A percentile compares a stretch with the other conserved stretches of the same genome.
phyloP scores from a whole-genome alignment of 2,888 invertebrate genomes.

The Leucoma salicis region DNA sequence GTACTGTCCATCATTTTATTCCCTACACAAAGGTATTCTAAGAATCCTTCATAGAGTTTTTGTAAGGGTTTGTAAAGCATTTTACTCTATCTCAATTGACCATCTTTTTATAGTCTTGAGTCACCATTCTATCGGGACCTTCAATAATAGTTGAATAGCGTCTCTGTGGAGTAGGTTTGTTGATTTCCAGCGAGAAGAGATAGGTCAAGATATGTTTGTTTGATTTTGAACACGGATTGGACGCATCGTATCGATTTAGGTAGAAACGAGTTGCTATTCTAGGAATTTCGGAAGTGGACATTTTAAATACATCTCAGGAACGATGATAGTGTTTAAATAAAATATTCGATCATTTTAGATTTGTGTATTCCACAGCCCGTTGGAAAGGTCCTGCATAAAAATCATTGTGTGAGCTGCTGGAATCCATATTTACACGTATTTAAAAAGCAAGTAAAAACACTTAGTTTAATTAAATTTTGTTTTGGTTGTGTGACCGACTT shows the following conservation, averaged over 20 bases:
- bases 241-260: slow-evolving; percentile 57
- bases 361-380: no score
- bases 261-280: slow-evolving; percentile 51
- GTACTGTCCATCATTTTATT: slow-evolving; percentile 17
- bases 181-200: slow-evolving; percentile 1
- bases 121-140: slow-evolving; percentile 34
- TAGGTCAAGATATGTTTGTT: slow-evolving; percentile 29
- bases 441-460: no score
- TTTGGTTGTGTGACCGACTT: no score
- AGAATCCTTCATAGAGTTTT: slow-evolving; percentile 32
- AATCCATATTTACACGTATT: no score
- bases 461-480: no score
- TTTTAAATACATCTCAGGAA: slow-evolving; percentile 14
- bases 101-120: slow-evolving; percentile 36
- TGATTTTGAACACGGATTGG: slow-evolving; percentile 39
- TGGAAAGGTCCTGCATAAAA: no score
- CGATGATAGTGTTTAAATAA: slow-evolving; percentile 3
- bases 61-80: slow-evolving; percentile 50
- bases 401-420: no score
- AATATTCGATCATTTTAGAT: not conserved
- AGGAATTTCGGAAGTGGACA: slow-evolving; percentile 54
- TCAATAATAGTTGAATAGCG: slow-evolving; percentile 17
- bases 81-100: slow-evolving; percentile 46
- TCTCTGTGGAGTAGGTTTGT: slow-evolving; percentile 1
- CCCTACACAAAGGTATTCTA: slow-evolving; percentile 25